phyloP scores from a whole-genome alignment of 2,113 vertebrate genomes.

The Cyrtonyx montezumae region DNA sequence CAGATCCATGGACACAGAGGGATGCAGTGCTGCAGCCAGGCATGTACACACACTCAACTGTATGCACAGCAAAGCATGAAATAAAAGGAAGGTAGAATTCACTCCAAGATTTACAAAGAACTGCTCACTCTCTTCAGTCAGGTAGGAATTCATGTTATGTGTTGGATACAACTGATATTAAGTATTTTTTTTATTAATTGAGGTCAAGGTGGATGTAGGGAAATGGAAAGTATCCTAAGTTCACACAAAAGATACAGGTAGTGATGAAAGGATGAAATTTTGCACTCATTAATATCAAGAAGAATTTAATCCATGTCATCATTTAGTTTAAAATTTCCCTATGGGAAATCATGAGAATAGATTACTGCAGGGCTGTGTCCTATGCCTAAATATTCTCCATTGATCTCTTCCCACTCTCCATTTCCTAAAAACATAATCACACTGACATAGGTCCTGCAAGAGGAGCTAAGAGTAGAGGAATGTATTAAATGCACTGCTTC shows the following conservation, averaged over 20 bases:
- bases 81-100: background rate
- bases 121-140: background rate
- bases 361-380: background rate
- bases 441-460: background rate
- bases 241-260: background rate
- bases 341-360: background rate
- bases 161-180: background rate
- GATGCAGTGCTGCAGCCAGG: background rate
- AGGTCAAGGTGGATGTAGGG: background rate
- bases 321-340: background rate
- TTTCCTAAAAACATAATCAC: conserved; percentile 6
- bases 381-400: background rate
- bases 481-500: background rate
- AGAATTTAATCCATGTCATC: background rate
- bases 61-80: background rate
- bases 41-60: accelerated
- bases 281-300: conserved; percentile 25
- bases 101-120: background rate
- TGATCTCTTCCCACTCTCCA: background rate
- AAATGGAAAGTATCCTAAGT: background rate
- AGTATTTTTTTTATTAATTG: background rate
- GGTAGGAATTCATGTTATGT: background rate
- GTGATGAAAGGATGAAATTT: background rate
- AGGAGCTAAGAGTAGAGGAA: background rate
- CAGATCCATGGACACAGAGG: accelerated